phyloP scores from a whole-genome alignment of 2,113 vertebrate genomes.

The Lasiurus cinereus region DNA sequence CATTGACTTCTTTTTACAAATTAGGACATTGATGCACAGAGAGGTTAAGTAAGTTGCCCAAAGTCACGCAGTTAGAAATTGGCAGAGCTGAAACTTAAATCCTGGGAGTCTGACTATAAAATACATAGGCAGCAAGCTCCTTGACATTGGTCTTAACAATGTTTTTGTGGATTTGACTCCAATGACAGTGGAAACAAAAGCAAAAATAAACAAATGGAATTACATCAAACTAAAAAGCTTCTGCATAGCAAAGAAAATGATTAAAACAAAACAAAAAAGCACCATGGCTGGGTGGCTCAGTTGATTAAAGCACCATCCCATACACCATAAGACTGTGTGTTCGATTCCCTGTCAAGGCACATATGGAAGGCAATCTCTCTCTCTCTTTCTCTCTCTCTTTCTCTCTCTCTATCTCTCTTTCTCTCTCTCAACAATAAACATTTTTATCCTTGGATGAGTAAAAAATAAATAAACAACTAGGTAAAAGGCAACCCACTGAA shows the following conservation, averaged over 20 bases:
- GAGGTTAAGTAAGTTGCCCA: background rate
- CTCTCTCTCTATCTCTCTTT: background rate
- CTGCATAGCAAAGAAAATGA: background rate
- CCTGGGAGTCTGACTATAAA: background rate
- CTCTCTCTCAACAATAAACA: background rate
- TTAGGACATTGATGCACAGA: background rate
- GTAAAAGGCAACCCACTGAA: background rate
- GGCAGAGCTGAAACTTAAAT: background rate
- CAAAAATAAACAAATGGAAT: background rate
- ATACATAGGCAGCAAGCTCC: background rate
- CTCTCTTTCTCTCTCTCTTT: too few species aligned
- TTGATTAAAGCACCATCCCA: background rate
- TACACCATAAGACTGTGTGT: background rate
- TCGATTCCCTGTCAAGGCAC: background rate
- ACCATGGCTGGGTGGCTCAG: background rate
- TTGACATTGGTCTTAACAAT: background rate
- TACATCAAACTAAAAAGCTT: background rate
- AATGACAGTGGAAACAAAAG: background rate
- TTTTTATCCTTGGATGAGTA: background rate
- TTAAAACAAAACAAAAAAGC: background rate
- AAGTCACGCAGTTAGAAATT: background rate
- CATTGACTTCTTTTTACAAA: constrained; percentile 2
- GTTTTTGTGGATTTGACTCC: background rate
- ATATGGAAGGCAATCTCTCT: background rate
- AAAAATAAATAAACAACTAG: background rate